Evolutionary conservation across 1,140 invertebrate species (phyloP).

Genomic region (Paracyclopina nana): DNA sequence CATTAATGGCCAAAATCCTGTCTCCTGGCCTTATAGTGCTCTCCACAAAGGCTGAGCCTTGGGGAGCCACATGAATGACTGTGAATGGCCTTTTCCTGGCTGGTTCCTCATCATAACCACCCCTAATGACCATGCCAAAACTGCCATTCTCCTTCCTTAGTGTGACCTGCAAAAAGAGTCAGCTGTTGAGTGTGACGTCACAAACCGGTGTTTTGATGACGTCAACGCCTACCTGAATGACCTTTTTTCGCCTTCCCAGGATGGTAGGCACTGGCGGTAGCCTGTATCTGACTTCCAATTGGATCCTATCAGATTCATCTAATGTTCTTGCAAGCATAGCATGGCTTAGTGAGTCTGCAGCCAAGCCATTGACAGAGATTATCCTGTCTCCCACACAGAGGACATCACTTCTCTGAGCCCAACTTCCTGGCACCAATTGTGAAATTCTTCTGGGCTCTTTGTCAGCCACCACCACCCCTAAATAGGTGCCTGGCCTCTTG

Average conservation of each 20-base stretch:
- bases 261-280: conserved; percentile 34
- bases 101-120: conserved; percentile 42
- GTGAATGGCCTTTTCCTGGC: conserved; percentile 44
- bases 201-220: too few relatives aligned
- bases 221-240: too few relatives aligned
- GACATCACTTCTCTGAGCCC: conserved; percentile 36
- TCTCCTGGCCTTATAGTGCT: conserved; percentile 68
- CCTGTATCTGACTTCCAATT: conserved; percentile 59
- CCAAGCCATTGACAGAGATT: conserved; percentile 56
- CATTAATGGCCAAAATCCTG: conserved; percentile 68
- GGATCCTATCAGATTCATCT: conserved; percentile 45
- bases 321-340: conserved; percentile 53
- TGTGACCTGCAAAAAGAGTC: too few relatives aligned
- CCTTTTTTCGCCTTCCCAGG: conserved; percentile 17
- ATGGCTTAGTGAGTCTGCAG: conserved; percentile 48
- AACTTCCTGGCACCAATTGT: conserved; percentile 35
- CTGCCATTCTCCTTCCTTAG: conserved; percentile 61
- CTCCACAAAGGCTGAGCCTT: conserved; percentile 27
- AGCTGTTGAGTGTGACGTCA: too few relatives aligned
- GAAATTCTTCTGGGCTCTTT: conserved; percentile 31
- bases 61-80: conserved; percentile 53
- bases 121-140: conserved; percentile 65
- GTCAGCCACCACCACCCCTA: conserved; percentile 5
- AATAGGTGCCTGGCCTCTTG: conserved; percentile 6
- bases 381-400: conserved; percentile 52